Conservation (phyloP, 2,888 invertebrate species). For the Amorpha juglandis region DNA sequence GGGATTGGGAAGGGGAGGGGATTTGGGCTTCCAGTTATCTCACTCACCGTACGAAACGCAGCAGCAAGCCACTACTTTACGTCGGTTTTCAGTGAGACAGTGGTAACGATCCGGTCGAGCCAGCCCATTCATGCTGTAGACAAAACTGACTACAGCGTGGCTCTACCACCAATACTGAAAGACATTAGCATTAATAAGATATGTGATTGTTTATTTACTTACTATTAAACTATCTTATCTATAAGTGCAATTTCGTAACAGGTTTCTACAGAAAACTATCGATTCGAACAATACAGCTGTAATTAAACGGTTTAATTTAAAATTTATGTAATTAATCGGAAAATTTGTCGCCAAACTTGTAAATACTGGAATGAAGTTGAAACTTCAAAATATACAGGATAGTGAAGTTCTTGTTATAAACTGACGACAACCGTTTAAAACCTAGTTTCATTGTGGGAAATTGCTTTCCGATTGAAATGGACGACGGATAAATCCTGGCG, state of each 20-base stretch:
- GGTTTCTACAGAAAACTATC: neutral
- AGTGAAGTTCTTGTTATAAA: constrained; percentile 5
- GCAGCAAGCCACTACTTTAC: no score
- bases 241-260: neutral
- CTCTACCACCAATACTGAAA: no score
- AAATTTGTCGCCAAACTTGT: neutral
- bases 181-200: no score
- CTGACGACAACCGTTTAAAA: constrained; percentile 6
- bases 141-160: no score
- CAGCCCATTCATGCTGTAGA: no score
- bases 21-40: no score
- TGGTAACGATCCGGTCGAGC: no score
- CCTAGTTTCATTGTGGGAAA: neutral
- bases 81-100: no score
- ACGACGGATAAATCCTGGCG: constrained; percentile 5
- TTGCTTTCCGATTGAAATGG: constrained; percentile 6
- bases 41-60: no score
- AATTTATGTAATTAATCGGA: neutral
- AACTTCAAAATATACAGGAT: constrained; percentile 7
- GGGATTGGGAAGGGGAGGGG: no score
- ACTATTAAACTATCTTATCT: no score
- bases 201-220: no score
- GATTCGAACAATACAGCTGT: neutral
- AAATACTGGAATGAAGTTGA: constrained; percentile 4
- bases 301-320: neutral